Base-by-base conservation (phyloP, 2,113 vertebrate species). In the Abramis brama region DNA sequence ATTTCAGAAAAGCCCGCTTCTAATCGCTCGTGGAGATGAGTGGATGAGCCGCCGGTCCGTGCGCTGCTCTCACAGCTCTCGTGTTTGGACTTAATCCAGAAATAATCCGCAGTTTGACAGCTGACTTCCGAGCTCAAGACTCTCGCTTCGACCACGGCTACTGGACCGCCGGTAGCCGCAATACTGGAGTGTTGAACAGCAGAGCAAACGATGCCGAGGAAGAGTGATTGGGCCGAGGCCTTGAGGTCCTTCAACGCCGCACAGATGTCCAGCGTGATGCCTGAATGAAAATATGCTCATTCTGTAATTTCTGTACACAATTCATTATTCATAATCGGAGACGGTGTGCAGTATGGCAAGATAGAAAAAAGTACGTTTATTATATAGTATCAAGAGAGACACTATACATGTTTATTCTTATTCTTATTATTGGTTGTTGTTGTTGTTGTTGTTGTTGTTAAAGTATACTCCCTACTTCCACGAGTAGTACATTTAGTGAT, bases 191-290 rank as follows among this genome's bases (percentile, higher is more conserved):
- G 36, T 43, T 30, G 33, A 33, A 64, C 39, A 25, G 73, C 33
- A 33, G 33, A 4, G 33, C 66, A 45, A 23, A 88, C 66, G 86
- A 87, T 87, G 45, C 77, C 86, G 70, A 75, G 84, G 90, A 88
- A 87, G 59, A 88, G 90, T 86, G 66, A 90, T 88, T 85, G 90
- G 86, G 84, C 90, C 89, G 74, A 89, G 30, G 88, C 88, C 79
- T 55, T 30, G 85, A 88, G 93, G 93, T 93, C 94, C 88, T 94
- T 86, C 75, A 75, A 78, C 91, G 85, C 92, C 91, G 94, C 94
- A 95, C 94, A 95, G 94, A 82, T 92, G 83, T 62, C 93, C 90
- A 60, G 12, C 17, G 43, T 0, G 81, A 25, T 93, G 94, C 95
- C 95, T 93, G 94, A 91, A 59, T 64, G 36, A 93, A 93, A 66